Evolutionary conservation across 2,113 vertebrate species (phyloP).

Genomic region (Laterallus jamaicensis): DNA sequence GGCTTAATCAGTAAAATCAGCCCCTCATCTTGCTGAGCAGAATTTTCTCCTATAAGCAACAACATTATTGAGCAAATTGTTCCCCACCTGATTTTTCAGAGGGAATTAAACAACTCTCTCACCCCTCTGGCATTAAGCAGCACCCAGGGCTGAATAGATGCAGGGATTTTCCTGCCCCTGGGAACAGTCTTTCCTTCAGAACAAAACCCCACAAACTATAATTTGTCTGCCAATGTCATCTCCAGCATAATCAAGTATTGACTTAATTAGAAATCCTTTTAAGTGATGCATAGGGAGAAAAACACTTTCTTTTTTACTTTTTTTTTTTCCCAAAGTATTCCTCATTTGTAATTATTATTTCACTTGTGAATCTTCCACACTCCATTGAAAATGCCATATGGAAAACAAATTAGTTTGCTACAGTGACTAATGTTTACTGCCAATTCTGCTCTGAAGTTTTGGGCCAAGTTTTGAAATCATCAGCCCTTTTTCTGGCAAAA

Average conservation of each 20-base stretch:
- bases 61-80: background rate
- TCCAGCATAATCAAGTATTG: constrained; percentile 56
- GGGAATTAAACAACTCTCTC: background rate
- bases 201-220: constrained; percentile 39
- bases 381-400: constrained; percentile 57
- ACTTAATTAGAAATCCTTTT: constrained; percentile 72
- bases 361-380: constrained; percentile 53
- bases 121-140: constrained; percentile 1
- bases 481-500: constrained; percentile 8
- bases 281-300: constrained; percentile 65
- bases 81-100: background rate
- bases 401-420: constrained; percentile 68
- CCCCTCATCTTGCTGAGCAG: background rate
- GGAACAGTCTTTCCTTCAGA: constrained; percentile 35
- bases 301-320: background rate
- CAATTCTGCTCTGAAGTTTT: constrained; percentile 55
- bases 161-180: constrained; percentile 9
- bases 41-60: background rate
- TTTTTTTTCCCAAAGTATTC: constrained; percentile 46
- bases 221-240: constrained; percentile 59
- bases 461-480: constrained; percentile 41
- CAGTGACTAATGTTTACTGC: constrained; percentile 56
- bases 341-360: constrained; percentile 68
- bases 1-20: background rate
- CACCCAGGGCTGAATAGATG: background rate